Base-by-base conservation (phyloP, 2,888 invertebrate species). In the Rhamphomyia laevipes region DNA sequence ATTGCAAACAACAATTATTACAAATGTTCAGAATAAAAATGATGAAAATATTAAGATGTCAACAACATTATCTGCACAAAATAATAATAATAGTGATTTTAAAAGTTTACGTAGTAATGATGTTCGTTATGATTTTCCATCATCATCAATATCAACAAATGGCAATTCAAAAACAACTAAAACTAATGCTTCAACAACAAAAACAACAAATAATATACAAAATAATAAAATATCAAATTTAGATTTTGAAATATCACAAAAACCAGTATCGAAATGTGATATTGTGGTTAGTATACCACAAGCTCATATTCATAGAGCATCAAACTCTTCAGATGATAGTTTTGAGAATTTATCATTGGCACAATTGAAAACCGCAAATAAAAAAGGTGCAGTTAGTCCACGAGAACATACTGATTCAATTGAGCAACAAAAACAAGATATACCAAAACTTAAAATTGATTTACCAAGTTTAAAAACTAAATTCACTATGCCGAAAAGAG, bases 21-120 rank as follows among this genome's bases (percentile, higher is more conserved):
- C 23, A 27, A 27, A 27, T 27, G 9, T 9, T 7, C 23, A 27
- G 9, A 27, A 27, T 27, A 27, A 27, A 7, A 9, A 27, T 27
- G 23, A 27, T 27, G 23, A 27, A 27, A 27, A 27, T 27, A 7
- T 27, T 7, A 27, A 27, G 9, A 7, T 27, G 9, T 7, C 9
- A 27, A 7, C 23, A 27, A 7, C 23, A 27, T 27, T 9, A 27
- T 7, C 23, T 6, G 4, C 23, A 9, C 23, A 4, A 27, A 27
- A 9, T 27, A 27, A 27, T 35, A 35, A n/a, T 33, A 33, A 61
- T 41, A 66, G 55, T 49, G 65, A 66, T 48, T 70, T 70, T 51
- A 70, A 70, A 56, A 68, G 68, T 43, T 55, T 70, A 42, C 64
- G 70, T 7, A 70, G 70, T 53, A 70, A 70, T 49, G 70, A 70